phyloP scores from a whole-genome alignment of 64 coral and sea anemone species.

The Dendronephthya gigantea region DNA sequence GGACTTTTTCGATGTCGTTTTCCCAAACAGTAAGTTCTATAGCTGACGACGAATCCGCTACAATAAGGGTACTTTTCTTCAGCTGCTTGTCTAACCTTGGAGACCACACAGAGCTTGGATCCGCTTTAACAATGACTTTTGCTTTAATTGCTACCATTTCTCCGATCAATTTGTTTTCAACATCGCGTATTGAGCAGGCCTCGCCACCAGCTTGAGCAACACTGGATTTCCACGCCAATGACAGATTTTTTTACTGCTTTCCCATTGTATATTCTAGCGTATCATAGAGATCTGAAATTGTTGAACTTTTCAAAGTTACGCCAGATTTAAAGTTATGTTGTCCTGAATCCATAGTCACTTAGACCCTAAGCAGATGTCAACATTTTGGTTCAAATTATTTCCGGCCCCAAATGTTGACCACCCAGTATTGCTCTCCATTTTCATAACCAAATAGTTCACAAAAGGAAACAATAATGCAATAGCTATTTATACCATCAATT shows the following conservation, averaged over 20 bases:
- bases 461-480: too few relatives aligned
- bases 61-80: slow-evolving; percentile 30
- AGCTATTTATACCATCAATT: too few relatives aligned
- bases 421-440: too few relatives aligned
- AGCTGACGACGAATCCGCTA: slow-evolving; percentile 25
- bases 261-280: slow-evolving; percentile 35
- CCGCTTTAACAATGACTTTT: slow-evolving; percentile 33
- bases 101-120: slow-evolving; percentile 28
- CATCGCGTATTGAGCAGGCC: slow-evolving; percentile 22
- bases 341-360: too few relatives aligned
- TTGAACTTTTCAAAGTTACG: too few relatives aligned
- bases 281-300: too few relatives aligned
- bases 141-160: slow-evolving; percentile 34
- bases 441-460: too few relatives aligned
- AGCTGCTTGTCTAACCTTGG: slow-evolving; percentile 25
- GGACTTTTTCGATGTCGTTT: slow-evolving; percentile 32
- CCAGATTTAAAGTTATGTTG: too few relatives aligned
- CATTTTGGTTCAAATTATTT: too few relatives aligned
- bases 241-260: slow-evolving; percentile 37
- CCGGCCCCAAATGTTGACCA: too few relatives aligned
- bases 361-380: too few relatives aligned
- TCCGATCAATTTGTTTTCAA: slow-evolving; percentile 23
- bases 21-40: slow-evolving; percentile 35
- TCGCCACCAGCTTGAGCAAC: not conserved
- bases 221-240: slow-evolving; percentile 38